phyloP scores from a whole-genome alignment of 1,140 invertebrate species.

The Anagrus nilaparvatae region DNA sequence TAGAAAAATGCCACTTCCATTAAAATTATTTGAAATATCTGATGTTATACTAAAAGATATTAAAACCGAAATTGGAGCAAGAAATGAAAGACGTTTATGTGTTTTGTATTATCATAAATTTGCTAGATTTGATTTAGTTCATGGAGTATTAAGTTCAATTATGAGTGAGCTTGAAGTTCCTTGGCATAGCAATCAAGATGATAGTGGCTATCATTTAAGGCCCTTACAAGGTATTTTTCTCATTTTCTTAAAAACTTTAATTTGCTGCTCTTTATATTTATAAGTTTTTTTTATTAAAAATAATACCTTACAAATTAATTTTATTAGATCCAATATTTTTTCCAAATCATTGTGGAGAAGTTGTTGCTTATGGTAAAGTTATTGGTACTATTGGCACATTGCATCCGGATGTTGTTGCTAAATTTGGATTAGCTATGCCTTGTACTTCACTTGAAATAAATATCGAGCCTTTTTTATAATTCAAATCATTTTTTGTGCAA shows the following conservation, averaged over 20 bases:
- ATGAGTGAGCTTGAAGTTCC: constrained; percentile 82
- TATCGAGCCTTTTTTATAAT: constrained; percentile 83
- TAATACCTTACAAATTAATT: no score
- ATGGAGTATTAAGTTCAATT: constrained; percentile 87
- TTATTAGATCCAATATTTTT: constrained; percentile 80
- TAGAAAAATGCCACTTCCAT: constrained; percentile 89
- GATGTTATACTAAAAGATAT: constrained; percentile 81
- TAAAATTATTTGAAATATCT: constrained; percentile 95
- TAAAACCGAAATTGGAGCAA: constrained; percentile 62
- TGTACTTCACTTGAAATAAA: constrained; percentile 90
- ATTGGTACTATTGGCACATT: constrained; percentile 87
- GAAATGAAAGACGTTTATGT: constrained; percentile 80
- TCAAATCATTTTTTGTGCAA: no score
- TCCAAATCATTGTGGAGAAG: constrained; percentile 80
- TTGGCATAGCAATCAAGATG: constrained; percentile 40
- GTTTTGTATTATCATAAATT: constrained; percentile 88
- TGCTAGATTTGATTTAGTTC: constrained; percentile 92
- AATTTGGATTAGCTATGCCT: constrained; percentile 85
- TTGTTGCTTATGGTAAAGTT: constrained; percentile 57
- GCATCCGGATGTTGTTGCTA: constrained; percentile 82
- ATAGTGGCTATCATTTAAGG: constrained; percentile 62
- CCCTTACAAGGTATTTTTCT: constrained; percentile 62
- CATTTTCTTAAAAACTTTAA: no score
- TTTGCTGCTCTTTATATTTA: no score
- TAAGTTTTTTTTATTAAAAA: no score